Evolutionary conservation across 2,888 invertebrate species (phyloP), one percentile per base, ranked within the genome.

Genomic region (Acleris literana): DNA sequence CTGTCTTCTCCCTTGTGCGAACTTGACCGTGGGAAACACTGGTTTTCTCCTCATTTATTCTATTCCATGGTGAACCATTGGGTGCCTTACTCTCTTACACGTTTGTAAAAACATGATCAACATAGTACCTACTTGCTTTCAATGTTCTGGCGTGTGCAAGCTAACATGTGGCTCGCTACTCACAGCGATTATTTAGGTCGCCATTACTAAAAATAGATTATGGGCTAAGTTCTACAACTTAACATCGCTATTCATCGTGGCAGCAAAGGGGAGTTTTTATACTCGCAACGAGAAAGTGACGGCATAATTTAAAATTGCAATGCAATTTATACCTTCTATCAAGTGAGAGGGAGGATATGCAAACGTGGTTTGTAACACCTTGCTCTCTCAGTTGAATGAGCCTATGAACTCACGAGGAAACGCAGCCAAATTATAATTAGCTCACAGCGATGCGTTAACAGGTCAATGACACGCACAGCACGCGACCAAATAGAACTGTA

Each of bases 391-490:
- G 48, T 46, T 33, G 56, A 67, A 63, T 54, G 67, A 51, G 56
- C 44, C 46, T 64, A 64, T 60, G 63, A 68, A 70, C 78, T 76
- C 75, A 77, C 81, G 82, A 84, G 86, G 86, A 88, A 86, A 84
- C 79, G 75, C 78, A 78, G 76, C 76, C 72, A 78, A 79, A 81
- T 85, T 89, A 90, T 87, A 88, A 90, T 91, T 90, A 90, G 86
- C 83, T 79, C 82, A 80, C 76, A 83, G 83, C 82, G 82, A 85
- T 86, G 85, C 86, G 86, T 88, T 88, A 88, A 85, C 81, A 77
- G 91, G 90, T 89, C 91, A 91, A 88, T 90, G 91, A 91, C 91
- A 88, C 83, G 74, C 70, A 74, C 75, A 71, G 75, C 74, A 76
- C 73, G 78, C 80, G 77, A 78, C 79, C 80, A 78, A 78, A 84